A percentile compares a stretch with the other conserved stretches of the same genome.
Evolutionary conservation across 2,888 invertebrate species (phyloP).

Genomic region (Lagria hirta): DNA sequence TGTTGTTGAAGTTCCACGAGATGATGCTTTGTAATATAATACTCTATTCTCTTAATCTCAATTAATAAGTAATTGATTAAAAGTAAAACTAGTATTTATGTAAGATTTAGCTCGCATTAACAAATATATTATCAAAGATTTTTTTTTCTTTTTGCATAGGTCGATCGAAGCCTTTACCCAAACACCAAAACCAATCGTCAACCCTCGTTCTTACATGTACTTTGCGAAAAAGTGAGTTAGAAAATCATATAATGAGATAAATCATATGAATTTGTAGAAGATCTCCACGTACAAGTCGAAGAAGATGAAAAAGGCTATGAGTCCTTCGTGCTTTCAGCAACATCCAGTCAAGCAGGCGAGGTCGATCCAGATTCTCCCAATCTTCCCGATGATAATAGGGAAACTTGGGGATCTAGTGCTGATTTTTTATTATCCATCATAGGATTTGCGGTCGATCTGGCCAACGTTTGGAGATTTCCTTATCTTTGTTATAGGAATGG

Average conservation of each 20-base stretch:
- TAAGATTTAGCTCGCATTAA: too few relatives aligned
- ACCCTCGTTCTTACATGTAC: conserved; percentile 56
- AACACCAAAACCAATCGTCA: conserved; percentile 55
- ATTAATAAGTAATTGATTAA: too few relatives aligned
- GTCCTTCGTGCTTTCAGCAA: conserved; percentile 51
- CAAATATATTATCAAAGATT: conserved; percentile 1
- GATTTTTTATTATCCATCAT: conserved; percentile 83
- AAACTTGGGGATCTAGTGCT: conserved; percentile 79
- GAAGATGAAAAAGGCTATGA: conserved; percentile 51
- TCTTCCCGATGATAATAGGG: conserved; percentile 61
- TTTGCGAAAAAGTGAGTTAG: conserved; percentile 65
- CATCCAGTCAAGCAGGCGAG: conserved; percentile 51
- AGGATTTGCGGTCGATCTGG: conserved; percentile 82
- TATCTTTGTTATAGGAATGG: conserved; percentile 78
- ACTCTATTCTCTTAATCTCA: too few relatives aligned
- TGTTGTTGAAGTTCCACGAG: too few relatives aligned
- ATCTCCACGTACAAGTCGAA: conserved; percentile 54
- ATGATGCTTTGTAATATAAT: too few relatives aligned
- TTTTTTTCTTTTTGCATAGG: conserved; percentile 49
- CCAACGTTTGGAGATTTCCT: conserved; percentile 85
- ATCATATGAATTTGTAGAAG: conserved; percentile 40
- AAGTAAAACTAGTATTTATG: too few relatives aligned
- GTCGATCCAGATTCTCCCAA: conserved; percentile 49
- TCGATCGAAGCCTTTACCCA: conserved; percentile 59
- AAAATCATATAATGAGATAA: conserved; percentile 2